Conservation (phyloP, 2,113 vertebrate species). For the Eretmodus cyanostictus region DNA sequence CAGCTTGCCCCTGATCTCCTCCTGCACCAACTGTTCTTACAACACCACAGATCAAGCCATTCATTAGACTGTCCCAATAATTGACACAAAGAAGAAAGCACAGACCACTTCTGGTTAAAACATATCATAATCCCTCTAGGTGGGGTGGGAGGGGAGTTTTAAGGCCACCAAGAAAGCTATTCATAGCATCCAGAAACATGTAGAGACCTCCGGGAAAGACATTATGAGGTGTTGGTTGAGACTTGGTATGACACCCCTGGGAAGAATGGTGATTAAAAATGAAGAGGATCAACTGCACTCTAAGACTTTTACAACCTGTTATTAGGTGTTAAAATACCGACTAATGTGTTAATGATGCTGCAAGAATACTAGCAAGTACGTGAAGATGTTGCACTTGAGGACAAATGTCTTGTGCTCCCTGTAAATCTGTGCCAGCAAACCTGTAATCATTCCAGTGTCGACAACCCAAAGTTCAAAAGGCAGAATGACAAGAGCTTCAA, state of each 20-base stretch:
- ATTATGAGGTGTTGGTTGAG: conserved; percentile 60
- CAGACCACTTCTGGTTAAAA: conserved; percentile 33
- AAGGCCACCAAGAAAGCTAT: conserved; percentile 67
- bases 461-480: neutral
- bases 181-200: conserved; percentile 39
- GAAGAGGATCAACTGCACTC: neutral
- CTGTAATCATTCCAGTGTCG: neutral
- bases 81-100: conserved; percentile 50
- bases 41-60: conserved; percentile 5
- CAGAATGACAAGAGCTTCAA: neutral
- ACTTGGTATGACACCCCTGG: conserved; percentile 45
- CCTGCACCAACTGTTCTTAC: neutral
- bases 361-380: neutral
- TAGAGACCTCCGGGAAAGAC: conserved; percentile 64
- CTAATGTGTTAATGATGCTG: neutral
- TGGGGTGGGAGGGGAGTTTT: conserved; percentile 6
- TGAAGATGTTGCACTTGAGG: neutral
- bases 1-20: conserved; percentile 10
- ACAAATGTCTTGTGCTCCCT: neutral
- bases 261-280: conserved; percentile 44
- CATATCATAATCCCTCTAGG: conserved; percentile 62
- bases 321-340: neutral
- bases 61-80: neutral
- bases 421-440: neutral
- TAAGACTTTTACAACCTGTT: neutral